These are phyloP conservation scores for Fregata magnificens DNA, from an alignment of 2,113 vertebrate genomes.

Conservation along the genomic window DNA sequence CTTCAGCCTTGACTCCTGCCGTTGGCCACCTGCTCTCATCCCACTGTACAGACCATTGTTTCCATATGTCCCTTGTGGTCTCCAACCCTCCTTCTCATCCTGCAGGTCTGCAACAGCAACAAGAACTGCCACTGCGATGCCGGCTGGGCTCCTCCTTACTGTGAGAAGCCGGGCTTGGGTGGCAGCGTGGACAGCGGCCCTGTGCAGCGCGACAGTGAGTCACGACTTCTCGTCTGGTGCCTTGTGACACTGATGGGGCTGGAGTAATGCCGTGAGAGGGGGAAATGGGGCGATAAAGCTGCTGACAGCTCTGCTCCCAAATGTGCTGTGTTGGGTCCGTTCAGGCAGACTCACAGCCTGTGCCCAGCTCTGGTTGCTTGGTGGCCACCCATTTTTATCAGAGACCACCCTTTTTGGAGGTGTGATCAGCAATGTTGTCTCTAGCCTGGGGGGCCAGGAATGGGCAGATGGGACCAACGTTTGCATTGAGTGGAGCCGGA, in stretches of 20 bases:
- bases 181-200: constrained; percentile 95
- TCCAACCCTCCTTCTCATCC: background rate
- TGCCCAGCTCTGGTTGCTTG: background rate
- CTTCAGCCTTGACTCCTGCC: background rate
- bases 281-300: background rate
- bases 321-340: background rate
- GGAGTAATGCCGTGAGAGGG: rapidly evolving
- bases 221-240: rapidly evolving
- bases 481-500: rapidly evolving
- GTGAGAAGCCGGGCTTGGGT: constrained; percentile 84
- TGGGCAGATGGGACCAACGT: rapidly evolving
- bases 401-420: background rate
- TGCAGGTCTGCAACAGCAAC: constrained; percentile 95
- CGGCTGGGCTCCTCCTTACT: constrained; percentile 90
- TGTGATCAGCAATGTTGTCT: background rate
- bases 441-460: background rate
- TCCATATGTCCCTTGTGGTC: background rate
- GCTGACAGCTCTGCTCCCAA: background rate
- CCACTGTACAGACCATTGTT: rapidly evolving
- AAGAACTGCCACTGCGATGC: constrained; percentile 89
- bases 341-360: background rate
- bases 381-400: background rate
- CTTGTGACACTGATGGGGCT: rapidly evolving
- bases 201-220: constrained; percentile 82
- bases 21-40: background rate